Evolutionary conservation across 2,797 vertebrate genomes (phyloP).

Genomic region (Trichosurus vulpecula): DNA sequence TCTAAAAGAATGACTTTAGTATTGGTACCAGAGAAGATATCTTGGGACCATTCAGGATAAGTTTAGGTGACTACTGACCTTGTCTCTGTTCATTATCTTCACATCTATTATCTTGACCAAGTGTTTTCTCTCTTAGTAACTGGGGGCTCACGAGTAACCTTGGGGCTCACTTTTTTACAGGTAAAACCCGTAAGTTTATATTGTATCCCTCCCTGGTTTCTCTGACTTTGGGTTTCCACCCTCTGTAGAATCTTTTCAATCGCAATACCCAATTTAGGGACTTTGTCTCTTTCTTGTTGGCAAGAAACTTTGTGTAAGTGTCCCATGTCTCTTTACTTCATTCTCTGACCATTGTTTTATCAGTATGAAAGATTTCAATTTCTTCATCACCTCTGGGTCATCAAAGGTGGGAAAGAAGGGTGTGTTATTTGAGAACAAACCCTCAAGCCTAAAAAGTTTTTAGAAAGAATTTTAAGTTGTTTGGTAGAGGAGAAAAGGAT

Average conservation of each 20-base stretch:
- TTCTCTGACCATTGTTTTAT: background rate
- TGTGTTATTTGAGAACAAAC: background rate
- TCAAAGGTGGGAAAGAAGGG: background rate
- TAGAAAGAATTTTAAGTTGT: background rate
- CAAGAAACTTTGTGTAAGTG: background rate
- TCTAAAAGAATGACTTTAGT: background rate
- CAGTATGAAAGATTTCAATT: background rate
- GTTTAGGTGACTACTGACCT: background rate
- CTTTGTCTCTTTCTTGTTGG: background rate
- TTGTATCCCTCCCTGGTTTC: background rate
- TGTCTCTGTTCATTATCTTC: background rate
- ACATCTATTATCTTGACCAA: background rate
- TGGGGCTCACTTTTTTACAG: background rate
- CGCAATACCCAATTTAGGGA: background rate
- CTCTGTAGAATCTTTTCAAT: background rate
- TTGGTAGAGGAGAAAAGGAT: background rate
- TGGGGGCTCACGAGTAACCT: background rate
- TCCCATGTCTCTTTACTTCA: background rate
- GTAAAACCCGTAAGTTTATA: background rate
- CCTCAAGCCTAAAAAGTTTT: background rate
- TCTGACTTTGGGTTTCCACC: background rate
- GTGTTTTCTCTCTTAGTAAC: background rate
- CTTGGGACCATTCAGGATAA: background rate
- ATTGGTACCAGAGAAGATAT: background rate
- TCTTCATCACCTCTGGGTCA: background rate